Evolutionary conservation across 1,140 invertebrate species (phyloP), one percentile per base, ranked within the genome.

Genomic region (Drosophila insularis): DNA sequence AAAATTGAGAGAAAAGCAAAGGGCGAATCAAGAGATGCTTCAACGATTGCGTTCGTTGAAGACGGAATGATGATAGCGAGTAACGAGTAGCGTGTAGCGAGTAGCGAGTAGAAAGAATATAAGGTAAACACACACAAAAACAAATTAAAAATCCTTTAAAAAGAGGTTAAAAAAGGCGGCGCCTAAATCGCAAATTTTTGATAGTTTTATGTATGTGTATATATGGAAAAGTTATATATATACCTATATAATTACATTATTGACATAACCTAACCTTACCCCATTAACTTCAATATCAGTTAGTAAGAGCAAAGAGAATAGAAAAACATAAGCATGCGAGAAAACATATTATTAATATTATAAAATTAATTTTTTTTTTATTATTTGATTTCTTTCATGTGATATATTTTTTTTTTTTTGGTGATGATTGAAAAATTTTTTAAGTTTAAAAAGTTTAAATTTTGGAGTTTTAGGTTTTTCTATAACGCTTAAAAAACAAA

Each of bases 331-430:
- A 50, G 43, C 43, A 50, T 50, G 43, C 43, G 43, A 17, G 43
- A 50, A 50, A 21, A 50, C 43, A 50, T 50, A 50, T 50, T 46
- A 46, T 46, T 50, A 50, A 21, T 50, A 21, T 13, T 37, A 21
- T 50, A 50, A 21, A 4, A 21, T 50, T 21, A n/a, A 1, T 19
- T 58, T 58, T 58, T 58, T 56, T 55, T 55, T 31, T 58, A 37
- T 58, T 32, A 32, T 50, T 21, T 50, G 17, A 87, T 87, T 87
- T 87, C 69, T 87, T 86, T 81, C 73, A 89, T 87, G 84, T 87
- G 84, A 87, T 87, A 89, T 87, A 35, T 35, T 27, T 6, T 27
- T 81, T 84, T 85, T 86, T 81, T 61, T 77, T 70, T 76, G 75
- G 37, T 75, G 68, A 75, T 69, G 63, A 85, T 85, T 84, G 74